These are phyloP conservation scores for Porites cylindrica DNA, from an alignment of 92 coral and sea anemone genomes.

Conservation along the genomic window DNA sequence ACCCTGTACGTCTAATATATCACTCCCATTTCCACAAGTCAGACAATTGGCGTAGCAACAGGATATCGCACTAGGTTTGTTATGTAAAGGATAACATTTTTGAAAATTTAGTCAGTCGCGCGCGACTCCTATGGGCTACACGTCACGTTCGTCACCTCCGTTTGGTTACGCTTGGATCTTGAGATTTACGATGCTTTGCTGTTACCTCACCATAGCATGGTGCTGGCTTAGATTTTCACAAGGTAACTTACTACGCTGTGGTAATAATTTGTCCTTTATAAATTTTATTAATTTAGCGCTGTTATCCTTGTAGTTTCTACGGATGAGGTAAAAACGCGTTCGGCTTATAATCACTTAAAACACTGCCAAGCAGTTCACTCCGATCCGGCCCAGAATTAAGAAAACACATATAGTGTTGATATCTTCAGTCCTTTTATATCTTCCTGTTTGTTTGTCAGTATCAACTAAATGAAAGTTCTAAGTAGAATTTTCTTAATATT, in stretches of 20 bases:
- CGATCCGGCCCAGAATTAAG: no score
- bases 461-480: no score
- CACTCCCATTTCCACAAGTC: not conserved
- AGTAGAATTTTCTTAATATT: not conserved
- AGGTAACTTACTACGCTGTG: not conserved
- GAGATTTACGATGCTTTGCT: slow-evolving; percentile 3
- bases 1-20: no score
- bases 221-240: not conserved
- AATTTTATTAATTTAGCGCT: not conserved
- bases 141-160: not conserved
- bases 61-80: not conserved
- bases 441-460: no score
- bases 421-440: no score
- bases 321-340: not conserved
- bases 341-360: no score
- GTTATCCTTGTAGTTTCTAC: not conserved
- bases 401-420: no score
- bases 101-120: not conserved
- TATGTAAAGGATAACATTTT: not conserved
- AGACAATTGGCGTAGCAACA: slow-evolving; percentile 8
- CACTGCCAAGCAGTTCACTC: no score
- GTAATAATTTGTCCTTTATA: not conserved
- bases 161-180: not conserved
- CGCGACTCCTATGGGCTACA: not conserved
- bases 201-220: not conserved